These are phyloP conservation scores for Taxidea taxus DNA, from an alignment of 2,113 vertebrate species.

Conservation along the genomic window DNA sequence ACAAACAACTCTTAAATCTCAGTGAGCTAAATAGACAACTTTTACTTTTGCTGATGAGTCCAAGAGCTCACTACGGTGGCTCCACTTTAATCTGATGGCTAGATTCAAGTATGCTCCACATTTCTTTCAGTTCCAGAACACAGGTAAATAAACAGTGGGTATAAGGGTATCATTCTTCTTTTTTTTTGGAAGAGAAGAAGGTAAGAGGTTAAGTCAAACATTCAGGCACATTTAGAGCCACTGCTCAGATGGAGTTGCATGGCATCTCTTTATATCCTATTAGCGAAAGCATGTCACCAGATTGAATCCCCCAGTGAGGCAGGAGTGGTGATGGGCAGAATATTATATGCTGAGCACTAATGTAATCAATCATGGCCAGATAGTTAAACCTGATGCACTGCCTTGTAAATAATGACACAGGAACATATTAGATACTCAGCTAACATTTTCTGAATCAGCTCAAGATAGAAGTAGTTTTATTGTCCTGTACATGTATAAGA, in stretches of 20 bases:
- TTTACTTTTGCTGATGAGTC: background rate
- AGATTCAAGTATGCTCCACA: background rate
- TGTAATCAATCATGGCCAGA: background rate
- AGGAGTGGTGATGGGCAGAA: fast-evolving
- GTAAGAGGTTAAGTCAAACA: background rate
- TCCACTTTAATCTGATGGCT: background rate
- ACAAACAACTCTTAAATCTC: background rate
- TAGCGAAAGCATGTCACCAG: background rate
- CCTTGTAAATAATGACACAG: background rate
- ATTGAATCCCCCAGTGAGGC: background rate
- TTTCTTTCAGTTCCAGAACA: background rate
- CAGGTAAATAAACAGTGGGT: background rate
- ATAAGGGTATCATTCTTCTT: background rate
- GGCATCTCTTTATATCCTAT: background rate
- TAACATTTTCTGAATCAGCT: background rate
- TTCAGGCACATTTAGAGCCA: background rate
- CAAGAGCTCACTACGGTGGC: background rate
- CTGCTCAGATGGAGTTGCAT: background rate
- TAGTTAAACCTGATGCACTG: background rate
- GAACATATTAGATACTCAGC: background rate
- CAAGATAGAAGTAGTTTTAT: background rate
- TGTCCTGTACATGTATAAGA: background rate
- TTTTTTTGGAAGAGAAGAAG: background rate
- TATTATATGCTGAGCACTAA: background rate
- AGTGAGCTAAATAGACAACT: background rate